Evolutionary conservation across 1,140 invertebrate genomes (phyloP).

Genomic region (Heliconius melpomene): DNA sequence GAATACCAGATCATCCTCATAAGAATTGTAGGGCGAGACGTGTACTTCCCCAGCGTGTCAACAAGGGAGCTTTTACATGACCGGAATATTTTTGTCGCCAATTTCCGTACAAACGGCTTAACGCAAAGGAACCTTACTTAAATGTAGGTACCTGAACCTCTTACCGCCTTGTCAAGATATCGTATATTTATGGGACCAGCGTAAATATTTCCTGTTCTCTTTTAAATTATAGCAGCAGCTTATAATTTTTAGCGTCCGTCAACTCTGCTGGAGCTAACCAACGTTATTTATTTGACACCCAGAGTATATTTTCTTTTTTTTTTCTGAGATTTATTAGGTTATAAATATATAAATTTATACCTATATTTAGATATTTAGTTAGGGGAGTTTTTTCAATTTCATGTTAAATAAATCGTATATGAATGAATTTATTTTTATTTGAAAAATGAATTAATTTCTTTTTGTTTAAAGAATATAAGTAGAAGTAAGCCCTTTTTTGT

Average conservation of each 20-base stretch:
- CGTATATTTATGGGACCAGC: constrained; percentile 54
- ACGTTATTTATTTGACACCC: constrained; percentile 27
- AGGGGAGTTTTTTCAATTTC: neutral
- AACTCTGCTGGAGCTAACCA: constrained; percentile 8
- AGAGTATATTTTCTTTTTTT: neutral
- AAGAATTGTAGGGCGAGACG: constrained; percentile 57
- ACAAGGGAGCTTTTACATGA: constrained; percentile 71
- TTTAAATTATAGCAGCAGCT: constrained; percentile 36
- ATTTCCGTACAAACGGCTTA: constrained; percentile 65
- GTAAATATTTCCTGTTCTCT: constrained; percentile 30
- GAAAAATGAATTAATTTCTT: no score
- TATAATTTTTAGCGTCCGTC: constrained; percentile 26
- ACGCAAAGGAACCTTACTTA: constrained; percentile 52
- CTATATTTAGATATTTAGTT: neutral
- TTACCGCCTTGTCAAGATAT: constrained; percentile 57
- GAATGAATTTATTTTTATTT: no score
- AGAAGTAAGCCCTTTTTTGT: no score
- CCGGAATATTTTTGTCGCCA: constrained; percentile 75
- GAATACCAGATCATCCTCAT: constrained; percentile 20
- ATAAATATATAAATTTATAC: neutral
- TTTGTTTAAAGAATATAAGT: no score
- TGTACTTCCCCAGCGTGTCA: constrained; percentile 63
- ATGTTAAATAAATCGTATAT: neutral
- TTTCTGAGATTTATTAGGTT: neutral
- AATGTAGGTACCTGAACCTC: constrained; percentile 57